These are phyloP conservation scores for Ficedula albicollis DNA, from an alignment of 2,797 vertebrate genomes.

Conservation along the genomic window DNA sequence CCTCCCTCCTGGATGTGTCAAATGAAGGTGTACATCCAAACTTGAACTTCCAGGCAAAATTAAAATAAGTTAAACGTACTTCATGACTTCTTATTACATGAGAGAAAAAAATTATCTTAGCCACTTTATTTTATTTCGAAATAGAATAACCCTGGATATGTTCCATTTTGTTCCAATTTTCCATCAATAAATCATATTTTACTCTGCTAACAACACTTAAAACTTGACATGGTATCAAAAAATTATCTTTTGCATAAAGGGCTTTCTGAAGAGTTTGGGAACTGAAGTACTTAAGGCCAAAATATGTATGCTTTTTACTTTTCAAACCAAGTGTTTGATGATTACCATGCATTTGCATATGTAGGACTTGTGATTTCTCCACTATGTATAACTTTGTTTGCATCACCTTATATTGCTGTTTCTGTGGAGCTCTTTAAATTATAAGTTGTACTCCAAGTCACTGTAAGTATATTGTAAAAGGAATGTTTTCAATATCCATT, in stretches of 20 bases:
- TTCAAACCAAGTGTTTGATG: not conserved
- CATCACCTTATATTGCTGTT: not conserved
- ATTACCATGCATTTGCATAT: not conserved
- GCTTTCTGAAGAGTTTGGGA: not conserved
- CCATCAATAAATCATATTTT: not conserved
- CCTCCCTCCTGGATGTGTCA: not conserved
- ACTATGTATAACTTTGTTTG: not conserved
- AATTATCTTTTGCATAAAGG: not conserved
- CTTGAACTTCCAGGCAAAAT: slow-evolving; percentile 5
- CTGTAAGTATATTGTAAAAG: not conserved
- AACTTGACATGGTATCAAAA: not conserved
- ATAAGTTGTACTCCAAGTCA: not conserved
- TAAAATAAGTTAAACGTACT: not conserved
- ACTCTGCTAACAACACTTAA: not conserved
- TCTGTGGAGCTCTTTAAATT: not conserved
- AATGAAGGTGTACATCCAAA: not conserved
- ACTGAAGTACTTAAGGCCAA: not conserved
- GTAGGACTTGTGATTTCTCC: not conserved
- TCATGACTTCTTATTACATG: not conserved
- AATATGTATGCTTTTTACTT: not conserved
- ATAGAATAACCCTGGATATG: not conserved
- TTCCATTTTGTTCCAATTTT: not conserved
- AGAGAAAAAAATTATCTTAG: not conserved
- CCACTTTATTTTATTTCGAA: not conserved
- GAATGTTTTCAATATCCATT: not conserved